These are phyloP conservation scores for Virgularia gustaviana DNA, from an alignment of 92 coral and sea anemone species.

Conservation along the genomic window DNA sequence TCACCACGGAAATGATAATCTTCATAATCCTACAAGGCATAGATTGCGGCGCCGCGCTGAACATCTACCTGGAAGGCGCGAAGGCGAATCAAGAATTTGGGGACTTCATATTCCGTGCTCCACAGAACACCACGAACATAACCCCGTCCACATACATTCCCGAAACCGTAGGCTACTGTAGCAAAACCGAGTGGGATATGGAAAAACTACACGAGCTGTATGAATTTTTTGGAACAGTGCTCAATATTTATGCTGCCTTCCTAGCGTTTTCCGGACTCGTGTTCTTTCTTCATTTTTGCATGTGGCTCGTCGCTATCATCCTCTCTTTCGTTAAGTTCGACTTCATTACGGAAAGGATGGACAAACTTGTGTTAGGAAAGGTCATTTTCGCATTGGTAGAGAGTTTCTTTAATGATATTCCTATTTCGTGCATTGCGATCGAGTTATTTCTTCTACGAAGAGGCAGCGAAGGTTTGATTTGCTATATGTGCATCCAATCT, in stretches of 20 bases:
- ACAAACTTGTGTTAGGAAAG: slow-evolving; percentile 63
- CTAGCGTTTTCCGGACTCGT: slow-evolving; percentile 64
- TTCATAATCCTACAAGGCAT: slow-evolving; percentile 83
- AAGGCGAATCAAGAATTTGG: slow-evolving; percentile 51
- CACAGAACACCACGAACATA: slow-evolving; percentile 48
- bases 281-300: slow-evolving; percentile 67
- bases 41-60: slow-evolving; percentile 62
- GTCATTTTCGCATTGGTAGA: slow-evolving; percentile 70
- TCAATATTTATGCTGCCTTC: slow-evolving; percentile 61
- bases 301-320: slow-evolving; percentile 67
- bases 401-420: slow-evolving; percentile 82
- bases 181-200: slow-evolving; percentile 60
- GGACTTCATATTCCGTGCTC: slow-evolving; percentile 35
- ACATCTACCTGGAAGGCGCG: slow-evolving; percentile 64
- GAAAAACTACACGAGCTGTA: slow-evolving; percentile 55
- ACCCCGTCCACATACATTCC: slow-evolving; percentile 47
- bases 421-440: slow-evolving; percentile 77
- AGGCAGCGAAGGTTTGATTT: slow-evolving; percentile 72
- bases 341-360: slow-evolving; percentile 84
- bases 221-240: slow-evolving; percentile 45
- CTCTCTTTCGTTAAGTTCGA: slow-evolving; percentile 68
- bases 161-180: slow-evolving; percentile 61
- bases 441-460: slow-evolving; percentile 76
- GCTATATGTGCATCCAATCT: slow-evolving; percentile 79
- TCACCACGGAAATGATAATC: slow-evolving; percentile 71